Conservation (phyloP, 2,888 invertebrate genomes). For the Zaprionus obscuricornis region DNA sequence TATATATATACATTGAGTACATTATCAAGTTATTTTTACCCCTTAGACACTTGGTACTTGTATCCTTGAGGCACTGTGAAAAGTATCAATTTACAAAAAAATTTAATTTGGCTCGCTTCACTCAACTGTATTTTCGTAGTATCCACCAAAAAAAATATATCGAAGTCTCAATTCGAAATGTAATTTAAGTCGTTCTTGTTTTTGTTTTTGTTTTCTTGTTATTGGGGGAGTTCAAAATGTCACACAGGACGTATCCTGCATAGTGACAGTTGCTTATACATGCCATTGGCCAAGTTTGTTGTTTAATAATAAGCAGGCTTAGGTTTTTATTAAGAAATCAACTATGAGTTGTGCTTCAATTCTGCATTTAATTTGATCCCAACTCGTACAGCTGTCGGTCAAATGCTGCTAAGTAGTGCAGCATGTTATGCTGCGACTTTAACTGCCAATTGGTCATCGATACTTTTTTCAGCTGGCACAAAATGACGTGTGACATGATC, state of each 20-base stretch:
- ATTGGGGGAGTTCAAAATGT: slow-evolving; percentile 10
- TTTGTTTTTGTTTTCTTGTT: too few relatives aligned
- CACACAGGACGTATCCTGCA: slow-evolving; percentile 45
- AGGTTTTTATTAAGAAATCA: slow-evolving; percentile 72
- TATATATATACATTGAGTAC: too few relatives aligned
- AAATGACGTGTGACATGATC: slow-evolving; percentile 17
- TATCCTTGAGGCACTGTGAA: slow-evolving; percentile 23
- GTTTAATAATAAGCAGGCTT: slow-evolving; percentile 72
- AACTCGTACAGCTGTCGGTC: slow-evolving; percentile 76
- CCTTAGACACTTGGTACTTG: slow-evolving; percentile 59
- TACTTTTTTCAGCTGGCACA: slow-evolving; percentile 51
- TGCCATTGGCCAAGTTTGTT: slow-evolving; percentile 27
- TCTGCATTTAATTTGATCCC: slow-evolving; percentile 13
- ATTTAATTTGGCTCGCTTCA: slow-evolving; percentile 80
- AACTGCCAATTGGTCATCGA: slow-evolving; percentile 71
- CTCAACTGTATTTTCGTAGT: slow-evolving; percentile 74
- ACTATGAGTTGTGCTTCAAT: slow-evolving; percentile 39
- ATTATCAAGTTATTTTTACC: too few relatives aligned
- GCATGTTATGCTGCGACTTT: slow-evolving; percentile 40
- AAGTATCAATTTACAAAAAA: slow-evolving; percentile 78
- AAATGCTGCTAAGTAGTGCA: slow-evolving; percentile 17
- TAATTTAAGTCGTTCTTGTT: slow-evolving; percentile 72
- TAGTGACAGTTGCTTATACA: slow-evolving; percentile 42
- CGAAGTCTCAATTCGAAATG: slow-evolving; percentile 61
- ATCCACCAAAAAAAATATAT: slow-evolving; percentile 64